Percentiles rank a stretch among this genome's conserved stretches.
Evolutionary conservation across 2,888 invertebrate genomes (phyloP).

Genomic region (Hirtodrosophila alboralis): DNA sequence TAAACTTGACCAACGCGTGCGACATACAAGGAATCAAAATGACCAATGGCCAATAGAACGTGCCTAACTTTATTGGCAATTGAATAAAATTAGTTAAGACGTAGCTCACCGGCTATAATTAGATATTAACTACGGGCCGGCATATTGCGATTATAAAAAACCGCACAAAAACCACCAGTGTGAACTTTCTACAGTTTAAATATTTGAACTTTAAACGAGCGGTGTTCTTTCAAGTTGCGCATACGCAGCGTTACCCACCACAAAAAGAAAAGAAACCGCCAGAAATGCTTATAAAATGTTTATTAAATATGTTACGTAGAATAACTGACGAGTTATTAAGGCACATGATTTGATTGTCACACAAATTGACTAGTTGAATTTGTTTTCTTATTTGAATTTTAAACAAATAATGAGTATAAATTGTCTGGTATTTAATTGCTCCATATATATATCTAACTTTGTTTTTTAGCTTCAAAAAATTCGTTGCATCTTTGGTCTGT

Average conservation of each 20-base stretch:
- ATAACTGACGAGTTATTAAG: slow-evolving; percentile 46
- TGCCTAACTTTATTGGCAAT: slow-evolving; percentile 4
- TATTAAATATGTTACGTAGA: slow-evolving; percentile 45
- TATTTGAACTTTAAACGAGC: slow-evolving; percentile 21
- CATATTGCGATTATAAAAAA: slow-evolving; percentile 28
- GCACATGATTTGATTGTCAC: slow-evolving; percentile 63
- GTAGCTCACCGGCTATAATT: slow-evolving; percentile 53
- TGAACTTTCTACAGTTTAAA: slow-evolving; percentile 36
- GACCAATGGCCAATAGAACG: slow-evolving; percentile 21
- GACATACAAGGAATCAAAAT: slow-evolving; percentile 37
- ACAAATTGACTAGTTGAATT: slow-evolving; percentile 68
- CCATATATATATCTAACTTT: slow-evolving; percentile 5
- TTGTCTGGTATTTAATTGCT: slow-evolving; percentile 48
- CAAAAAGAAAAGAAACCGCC: background rate
- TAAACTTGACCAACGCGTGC: slow-evolving; percentile 38
- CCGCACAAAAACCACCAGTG: slow-evolving; percentile 1
- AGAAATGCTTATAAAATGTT: slow-evolving; percentile 48
- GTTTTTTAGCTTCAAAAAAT: slow-evolving; percentile 20
- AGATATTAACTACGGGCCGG: slow-evolving; percentile 11
- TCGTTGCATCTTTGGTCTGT: slow-evolving; percentile 59
- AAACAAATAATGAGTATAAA: slow-evolving; percentile 60
- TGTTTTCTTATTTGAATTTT: slow-evolving; percentile 52
- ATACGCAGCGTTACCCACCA: slow-evolving; percentile 18
- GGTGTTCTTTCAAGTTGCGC: slow-evolving; percentile 47
- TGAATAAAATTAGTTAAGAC: slow-evolving; percentile 13